phyloP scores from a whole-genome alignment of 2,797 vertebrate genomes.

The Helicolenus hilgendorfi region DNA sequence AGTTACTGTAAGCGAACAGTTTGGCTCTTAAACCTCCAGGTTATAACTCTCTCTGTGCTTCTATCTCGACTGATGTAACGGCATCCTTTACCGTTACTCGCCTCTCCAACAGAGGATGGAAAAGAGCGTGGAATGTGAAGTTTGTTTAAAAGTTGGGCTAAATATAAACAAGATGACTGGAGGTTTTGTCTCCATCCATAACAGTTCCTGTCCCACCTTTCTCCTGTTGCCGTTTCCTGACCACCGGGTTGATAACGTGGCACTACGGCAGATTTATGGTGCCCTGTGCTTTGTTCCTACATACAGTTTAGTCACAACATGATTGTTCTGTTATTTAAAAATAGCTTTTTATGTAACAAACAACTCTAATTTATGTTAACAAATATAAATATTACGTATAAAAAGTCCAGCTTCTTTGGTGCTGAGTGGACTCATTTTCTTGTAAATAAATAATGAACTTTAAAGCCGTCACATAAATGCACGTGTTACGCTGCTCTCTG shows the following conservation, averaged over 20 bases:
- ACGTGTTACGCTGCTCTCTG: conserved; percentile 45
- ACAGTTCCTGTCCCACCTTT: conserved; percentile 83
- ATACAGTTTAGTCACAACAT: conserved; percentile 21
- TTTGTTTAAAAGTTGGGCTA: conserved; percentile 78
- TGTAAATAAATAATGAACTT: conserved; percentile 75
- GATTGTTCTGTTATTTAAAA: conserved; percentile 33
- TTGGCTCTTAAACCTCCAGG: background rate
- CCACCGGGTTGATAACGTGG: conserved; percentile 46
- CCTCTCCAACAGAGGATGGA: conserved; percentile 26
- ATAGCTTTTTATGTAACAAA: conserved; percentile 29
- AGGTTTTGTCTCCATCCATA: conserved; percentile 54
- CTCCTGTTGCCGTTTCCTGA: conserved; percentile 75
- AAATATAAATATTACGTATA: conserved; percentile 24
- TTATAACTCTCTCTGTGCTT: background rate
- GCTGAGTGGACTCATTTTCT: conserved; percentile 42
- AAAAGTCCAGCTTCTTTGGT: conserved; percentile 1
- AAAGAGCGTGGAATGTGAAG: conserved; percentile 58
- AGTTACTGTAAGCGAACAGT: background rate
- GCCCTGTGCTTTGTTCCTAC: conserved; percentile 42
- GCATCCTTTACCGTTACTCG: conserved; percentile 32
- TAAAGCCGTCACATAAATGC: conserved; percentile 65
- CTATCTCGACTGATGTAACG: conserved; percentile 24
- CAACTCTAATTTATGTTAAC: background rate
- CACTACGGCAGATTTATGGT: conserved; percentile 67
- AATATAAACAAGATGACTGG: conserved; percentile 73